phyloP scores from a whole-genome alignment of 2,797 vertebrate genomes.

The Acanthurus leucopareius region DNA sequence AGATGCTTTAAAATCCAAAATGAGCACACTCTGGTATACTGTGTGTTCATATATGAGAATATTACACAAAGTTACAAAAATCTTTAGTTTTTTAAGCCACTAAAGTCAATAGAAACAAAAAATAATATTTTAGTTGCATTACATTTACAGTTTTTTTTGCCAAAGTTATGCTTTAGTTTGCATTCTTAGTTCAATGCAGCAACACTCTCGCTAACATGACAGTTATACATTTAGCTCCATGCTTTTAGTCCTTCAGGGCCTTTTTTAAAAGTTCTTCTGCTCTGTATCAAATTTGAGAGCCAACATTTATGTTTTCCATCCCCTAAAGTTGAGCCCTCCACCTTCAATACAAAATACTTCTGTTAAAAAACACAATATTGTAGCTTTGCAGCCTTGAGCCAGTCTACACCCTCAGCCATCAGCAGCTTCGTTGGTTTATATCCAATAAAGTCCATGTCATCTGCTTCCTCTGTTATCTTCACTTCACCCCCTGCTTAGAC shows the following conservation, averaged over 20 bases:
- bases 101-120: not conserved
- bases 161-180: not conserved
- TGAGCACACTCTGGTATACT: not conserved
- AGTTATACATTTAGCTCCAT: not conserved
- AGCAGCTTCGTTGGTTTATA: constrained; percentile 53
- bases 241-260: not conserved
- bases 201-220: too few species aligned
- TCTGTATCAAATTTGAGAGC: not conserved
- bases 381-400: not conserved
- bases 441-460: constrained; percentile 53
- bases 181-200: not conserved
- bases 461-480: constrained; percentile 51
- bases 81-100: not conserved
- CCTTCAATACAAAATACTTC: not conserved
- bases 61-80: not conserved
- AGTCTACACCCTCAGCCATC: constrained; percentile 23
- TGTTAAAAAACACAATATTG: constrained; percentile 1
- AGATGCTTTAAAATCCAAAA: not conserved
- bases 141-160: not conserved
- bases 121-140: not conserved
- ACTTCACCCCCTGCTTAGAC: constrained; percentile 39
- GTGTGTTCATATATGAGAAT: not conserved
- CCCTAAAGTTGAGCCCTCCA: not conserved
- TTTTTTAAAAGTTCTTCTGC: not conserved
- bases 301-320: constrained; percentile 1